Base-by-base conservation (phyloP, 2,113 vertebrate genomes). In the Cyphomyrus plagiostoma region DNA sequence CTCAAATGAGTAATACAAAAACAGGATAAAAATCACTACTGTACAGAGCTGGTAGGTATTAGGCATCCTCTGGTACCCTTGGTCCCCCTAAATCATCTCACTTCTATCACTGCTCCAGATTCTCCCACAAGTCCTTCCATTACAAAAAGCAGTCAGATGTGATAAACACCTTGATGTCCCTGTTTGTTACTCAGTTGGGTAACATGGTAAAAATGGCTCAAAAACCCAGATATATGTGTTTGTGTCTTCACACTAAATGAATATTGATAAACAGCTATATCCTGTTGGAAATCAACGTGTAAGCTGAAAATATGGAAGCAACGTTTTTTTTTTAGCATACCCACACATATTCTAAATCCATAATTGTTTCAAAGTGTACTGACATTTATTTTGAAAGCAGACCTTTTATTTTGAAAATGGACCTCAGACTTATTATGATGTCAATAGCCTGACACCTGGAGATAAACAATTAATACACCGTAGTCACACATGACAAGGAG, bases 381-480 rank as follows among this genome's bases (percentile, higher is more conserved):
- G 85, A 10, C 85, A 86, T 39, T 86, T 86, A 86, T 52, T 86
- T 52, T 86, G n/a, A 53, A 56, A 39, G 85, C 49, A 86, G 30
- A 35, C 15, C 85, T 35, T 48, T 86, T 50, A 86, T 86, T 26
- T 23, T 50, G 9, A 86, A 52, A 86, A 50, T 15, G 7, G 26
- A 35, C 85, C 49, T 52, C 48, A 53, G 26, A 53, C 85, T 56
- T 53, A 56, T 87, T 35, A 52, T 53, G 49, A 87, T 87, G 85
- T 56, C 85, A 87, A 87, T 53, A 87, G 30, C 85, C 2, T 87
- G 85, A 87, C 85, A 87, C 85, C 26, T 87, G 6, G 50, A 56
- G n/a, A 50, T 53, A 87, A 87, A 53, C 85, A 53, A 39, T 15
- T 19, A 50, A 7, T 56, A 87, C 85, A 35, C 26, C 85, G 9